Evolutionary conservation across 2,113 vertebrate species (phyloP), one percentile per base, ranked within the genome.

Genomic region (Hydrochoerus hydrochaeris): DNA sequence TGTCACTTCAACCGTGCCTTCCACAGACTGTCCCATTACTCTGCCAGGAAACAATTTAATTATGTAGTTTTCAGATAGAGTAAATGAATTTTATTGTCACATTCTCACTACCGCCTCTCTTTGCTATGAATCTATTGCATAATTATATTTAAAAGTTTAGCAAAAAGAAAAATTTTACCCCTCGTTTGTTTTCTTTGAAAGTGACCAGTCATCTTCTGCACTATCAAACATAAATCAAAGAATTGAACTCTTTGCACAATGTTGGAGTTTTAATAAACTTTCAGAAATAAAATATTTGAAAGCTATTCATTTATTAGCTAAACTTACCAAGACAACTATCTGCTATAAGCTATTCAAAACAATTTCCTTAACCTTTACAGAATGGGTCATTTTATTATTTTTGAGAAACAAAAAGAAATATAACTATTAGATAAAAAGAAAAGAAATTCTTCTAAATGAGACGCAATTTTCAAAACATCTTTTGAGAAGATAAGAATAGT

Each of bases 391-490:
- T 54, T 91, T 95, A 38, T 86, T 88, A 94, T 85, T 90, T 96
- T 96, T 85, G 24, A 86, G 38, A 91, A 97, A 91, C 12, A 63
- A 82, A 94, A 96, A 73, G 46, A 95, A 90, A n/a, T 84, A 38
- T 62, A 91, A 69, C 67, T 81, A 93, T 49, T 85, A 95, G 16
- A 87, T 58, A 81, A 95, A 95, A 97, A 54, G 16, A 26, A 90
- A 91, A 77, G 38, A 91, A 80, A 22, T 95, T 91, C 94, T 87
- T 95, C 49, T 81, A 96, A 96, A 85, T 96, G 62, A 90, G n/a
- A 85, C 90, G 16, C 89, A 95, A 93, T 97, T 96, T 95, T 44
- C 44, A 93, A 97, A 97, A 90, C 32, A 91, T 92, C 84, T 95
- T 97, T 91, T 89, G 57, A 97, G 88, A 95, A 35, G 62, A 90